These are phyloP conservation scores for Aleadryas rufinucha DNA, from an alignment of 2,113 vertebrate species.

Conservation along the genomic window DNA sequence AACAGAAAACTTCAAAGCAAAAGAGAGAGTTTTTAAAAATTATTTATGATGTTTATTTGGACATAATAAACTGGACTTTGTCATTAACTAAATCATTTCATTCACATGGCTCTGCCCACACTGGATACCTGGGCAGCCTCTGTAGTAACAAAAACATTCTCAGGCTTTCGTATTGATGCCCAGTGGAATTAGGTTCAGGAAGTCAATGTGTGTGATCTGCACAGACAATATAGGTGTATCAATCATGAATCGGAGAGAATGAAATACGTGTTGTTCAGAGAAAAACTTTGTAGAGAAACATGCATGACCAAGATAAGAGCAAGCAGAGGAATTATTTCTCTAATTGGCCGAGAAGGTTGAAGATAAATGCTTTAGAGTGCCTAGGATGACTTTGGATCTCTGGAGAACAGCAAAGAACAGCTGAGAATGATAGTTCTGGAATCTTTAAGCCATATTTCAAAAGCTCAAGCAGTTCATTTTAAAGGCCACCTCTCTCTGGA, in stretches of 20 bases:
- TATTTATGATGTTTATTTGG: neutral
- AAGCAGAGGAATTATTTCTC: neutral
- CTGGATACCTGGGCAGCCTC: neutral
- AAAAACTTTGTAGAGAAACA: neutral
- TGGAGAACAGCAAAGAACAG: neutral
- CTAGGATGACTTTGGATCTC: neutral
- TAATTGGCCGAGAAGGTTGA: neutral
- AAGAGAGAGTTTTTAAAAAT: rapidly evolving
- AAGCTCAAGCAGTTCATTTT: neutral
- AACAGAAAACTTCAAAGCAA: neutral
- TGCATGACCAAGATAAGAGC: neutral
- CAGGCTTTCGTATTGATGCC: neutral
- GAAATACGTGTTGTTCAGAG: neutral
- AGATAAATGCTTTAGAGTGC: neutral
- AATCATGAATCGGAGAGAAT: neutral
- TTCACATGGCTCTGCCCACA: neutral
- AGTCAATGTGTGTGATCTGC: neutral
- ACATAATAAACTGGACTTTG: neutral
- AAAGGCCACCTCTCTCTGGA: neutral
- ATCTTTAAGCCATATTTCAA: neutral
- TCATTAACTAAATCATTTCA: neutral
- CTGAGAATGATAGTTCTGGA: neutral
- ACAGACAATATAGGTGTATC: neutral
- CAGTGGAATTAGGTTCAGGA: neutral
- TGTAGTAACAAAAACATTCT: neutral